Conservation (phyloP, 35 echinoderm and acorn worm species). For the Ptychodera flava region DNA sequence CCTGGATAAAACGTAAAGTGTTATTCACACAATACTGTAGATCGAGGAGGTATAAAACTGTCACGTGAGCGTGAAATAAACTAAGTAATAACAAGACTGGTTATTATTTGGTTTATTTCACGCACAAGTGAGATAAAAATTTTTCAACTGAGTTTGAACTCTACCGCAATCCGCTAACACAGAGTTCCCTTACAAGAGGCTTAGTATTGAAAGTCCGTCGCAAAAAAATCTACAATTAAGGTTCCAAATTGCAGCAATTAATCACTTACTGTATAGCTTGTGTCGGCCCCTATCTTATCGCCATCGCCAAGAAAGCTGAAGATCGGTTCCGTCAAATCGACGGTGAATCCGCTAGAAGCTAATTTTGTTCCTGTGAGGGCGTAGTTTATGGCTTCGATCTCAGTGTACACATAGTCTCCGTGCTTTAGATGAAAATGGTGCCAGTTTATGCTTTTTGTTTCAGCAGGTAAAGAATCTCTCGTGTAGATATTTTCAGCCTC, state of each 20-base stretch:
- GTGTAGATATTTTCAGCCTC: conserved; percentile 32
- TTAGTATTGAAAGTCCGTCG: too few relatives aligned
- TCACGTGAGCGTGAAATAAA: too few relatives aligned
- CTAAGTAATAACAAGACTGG: too few relatives aligned
- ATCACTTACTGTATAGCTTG: conserved; percentile 22
- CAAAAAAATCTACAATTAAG: too few relatives aligned
- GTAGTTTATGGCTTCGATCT: conserved; percentile 24
- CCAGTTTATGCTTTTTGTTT: conserved; percentile 23
- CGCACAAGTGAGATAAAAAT: too few relatives aligned
- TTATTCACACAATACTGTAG: too few relatives aligned
- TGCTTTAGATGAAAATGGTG: conserved; percentile 51
- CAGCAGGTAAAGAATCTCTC: conserved; percentile 15
- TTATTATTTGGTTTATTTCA: too few relatives aligned
- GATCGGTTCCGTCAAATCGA: conserved; percentile 35
- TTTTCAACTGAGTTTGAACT: too few relatives aligned
- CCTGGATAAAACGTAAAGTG: conserved; percentile 22
- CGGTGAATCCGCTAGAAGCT: conserved; percentile 15
- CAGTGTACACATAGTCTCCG: conserved; percentile 36
- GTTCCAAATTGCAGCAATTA: too few relatives aligned
- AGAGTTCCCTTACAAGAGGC: too few relatives aligned
- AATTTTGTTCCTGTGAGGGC: conserved; percentile 4
- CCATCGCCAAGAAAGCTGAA: conserved; percentile 27
- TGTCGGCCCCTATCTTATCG: conserved; percentile 12
- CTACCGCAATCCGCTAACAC: too few relatives aligned
- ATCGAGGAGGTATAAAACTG: not conserved